Conservation (phyloP, 2,797 vertebrate species). For the Ptychadena robeensis region DNA sequence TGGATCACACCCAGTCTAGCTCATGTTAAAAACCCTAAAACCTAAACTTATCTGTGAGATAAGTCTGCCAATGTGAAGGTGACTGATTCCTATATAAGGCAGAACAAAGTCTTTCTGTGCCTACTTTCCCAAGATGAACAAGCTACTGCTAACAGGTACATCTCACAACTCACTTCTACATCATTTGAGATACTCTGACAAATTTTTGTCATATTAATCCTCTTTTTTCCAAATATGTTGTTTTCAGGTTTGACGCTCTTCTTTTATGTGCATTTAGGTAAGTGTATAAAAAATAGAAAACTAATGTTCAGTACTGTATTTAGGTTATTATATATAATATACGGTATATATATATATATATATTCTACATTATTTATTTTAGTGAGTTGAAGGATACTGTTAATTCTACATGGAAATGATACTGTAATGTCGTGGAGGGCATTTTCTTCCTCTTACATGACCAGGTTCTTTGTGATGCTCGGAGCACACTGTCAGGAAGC, state of each 20-base stretch:
- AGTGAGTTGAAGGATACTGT: no score
- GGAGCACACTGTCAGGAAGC: no score
- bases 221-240: constrained; percentile 13
- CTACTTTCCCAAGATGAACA: constrained; percentile 60
- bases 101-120: neutral
- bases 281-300: constrained; percentile 27
- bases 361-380: no score
- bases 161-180: neutral
- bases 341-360: no score
- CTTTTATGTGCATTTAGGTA: constrained; percentile 78
- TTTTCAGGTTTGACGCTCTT: constrained; percentile 72
- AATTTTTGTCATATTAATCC: neutral
- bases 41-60: no score
- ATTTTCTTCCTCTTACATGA: no score
- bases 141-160: constrained; percentile 56
- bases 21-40: constrained; percentile 10
- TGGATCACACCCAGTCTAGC: constrained; percentile 12
- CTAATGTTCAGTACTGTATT: no score
- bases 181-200: neutral
- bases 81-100: constrained; percentile 51
- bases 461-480: no score
- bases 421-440: no score
- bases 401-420: no score
- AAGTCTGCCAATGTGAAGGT: constrained; percentile 28
- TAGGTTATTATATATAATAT: no score